Conservation (phyloP, 2,113 vertebrate species). For the Syngnathoides biaculeatus region DNA sequence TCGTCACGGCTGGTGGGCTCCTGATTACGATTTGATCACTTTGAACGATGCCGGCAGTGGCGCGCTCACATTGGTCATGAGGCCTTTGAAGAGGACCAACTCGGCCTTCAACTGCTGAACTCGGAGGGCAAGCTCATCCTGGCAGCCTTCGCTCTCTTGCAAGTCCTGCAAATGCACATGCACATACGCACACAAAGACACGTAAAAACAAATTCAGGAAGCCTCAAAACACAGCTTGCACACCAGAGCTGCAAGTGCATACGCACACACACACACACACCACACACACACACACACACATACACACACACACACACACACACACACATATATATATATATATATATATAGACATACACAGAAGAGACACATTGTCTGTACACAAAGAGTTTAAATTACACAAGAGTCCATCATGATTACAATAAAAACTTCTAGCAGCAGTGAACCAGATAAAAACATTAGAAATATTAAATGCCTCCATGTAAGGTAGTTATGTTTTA, state of each 20-base stretch:
- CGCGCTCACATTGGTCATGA: constrained; percentile 93
- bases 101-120: constrained; percentile 94
- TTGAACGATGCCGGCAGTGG: not conserved
- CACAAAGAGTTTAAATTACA: constrained; percentile 9
- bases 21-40: too few species aligned
- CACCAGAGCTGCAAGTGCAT: not conserved
- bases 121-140: constrained; percentile 90
- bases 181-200: not conserved
- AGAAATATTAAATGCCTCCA: constrained; percentile 14
- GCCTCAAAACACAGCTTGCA: not conserved
- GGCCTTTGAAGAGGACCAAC: constrained; percentile 94
- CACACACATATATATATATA: too few species aligned
- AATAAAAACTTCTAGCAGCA: constrained; percentile 20
- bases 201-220: not conserved
- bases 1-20: too few species aligned
- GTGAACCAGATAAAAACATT: not conserved
- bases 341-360: too few species aligned
- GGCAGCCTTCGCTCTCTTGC: constrained; percentile 91
- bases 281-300: too few species aligned
- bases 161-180: constrained; percentile 76
- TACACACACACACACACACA: not conserved
- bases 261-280: not conserved
- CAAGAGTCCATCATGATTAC: not conserved
- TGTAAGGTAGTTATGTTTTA: constrained; percentile 5
- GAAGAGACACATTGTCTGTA: too few species aligned